phyloP scores from a whole-genome alignment of 35 echinoderm and acorn worm genomes.

The Acanthaster planci region DNA sequence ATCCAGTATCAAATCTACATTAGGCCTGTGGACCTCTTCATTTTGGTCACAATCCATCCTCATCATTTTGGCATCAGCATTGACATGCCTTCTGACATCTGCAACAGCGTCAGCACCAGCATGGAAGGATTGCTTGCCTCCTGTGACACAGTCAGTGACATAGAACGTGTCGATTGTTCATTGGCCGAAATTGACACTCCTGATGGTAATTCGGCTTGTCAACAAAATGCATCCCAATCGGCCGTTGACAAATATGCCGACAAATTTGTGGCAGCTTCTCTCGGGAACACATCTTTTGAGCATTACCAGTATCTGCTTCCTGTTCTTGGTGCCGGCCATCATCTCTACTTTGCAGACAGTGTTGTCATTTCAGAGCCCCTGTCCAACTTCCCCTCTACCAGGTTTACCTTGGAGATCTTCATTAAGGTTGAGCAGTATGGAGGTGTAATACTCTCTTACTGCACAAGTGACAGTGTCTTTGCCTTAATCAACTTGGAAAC shows the following conservation, averaged over 20 bases:
- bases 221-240: conserved; percentile 33
- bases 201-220: conserved; percentile 12
- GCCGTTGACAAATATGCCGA: conserved; percentile 58
- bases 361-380: conserved; percentile 40
- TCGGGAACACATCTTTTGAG: conserved; percentile 21
- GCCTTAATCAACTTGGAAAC: conserved; percentile 43
- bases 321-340: conserved; percentile 49
- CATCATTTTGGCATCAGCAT: conserved; percentile 54
- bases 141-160: conserved; percentile 59
- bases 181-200: not conserved
- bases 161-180: conserved; percentile 49
- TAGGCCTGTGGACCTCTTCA: conserved; percentile 26
- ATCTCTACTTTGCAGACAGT: conserved; percentile 66
- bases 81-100: conserved; percentile 43
- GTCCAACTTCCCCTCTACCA: conserved; percentile 31
- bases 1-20: conserved; percentile 51
- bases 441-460: conserved; percentile 70
- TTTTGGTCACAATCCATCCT: conserved; percentile 54
- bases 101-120: not conserved
- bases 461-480: conserved; percentile 42
- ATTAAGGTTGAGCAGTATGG: conserved; percentile 33
- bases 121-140: conserved; percentile 50
- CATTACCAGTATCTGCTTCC: conserved; percentile 40
- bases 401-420: conserved; percentile 73
- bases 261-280: conserved; percentile 5